phyloP scores from a whole-genome alignment of 2,888 invertebrate species.

The Drosophila seclusa region DNA sequence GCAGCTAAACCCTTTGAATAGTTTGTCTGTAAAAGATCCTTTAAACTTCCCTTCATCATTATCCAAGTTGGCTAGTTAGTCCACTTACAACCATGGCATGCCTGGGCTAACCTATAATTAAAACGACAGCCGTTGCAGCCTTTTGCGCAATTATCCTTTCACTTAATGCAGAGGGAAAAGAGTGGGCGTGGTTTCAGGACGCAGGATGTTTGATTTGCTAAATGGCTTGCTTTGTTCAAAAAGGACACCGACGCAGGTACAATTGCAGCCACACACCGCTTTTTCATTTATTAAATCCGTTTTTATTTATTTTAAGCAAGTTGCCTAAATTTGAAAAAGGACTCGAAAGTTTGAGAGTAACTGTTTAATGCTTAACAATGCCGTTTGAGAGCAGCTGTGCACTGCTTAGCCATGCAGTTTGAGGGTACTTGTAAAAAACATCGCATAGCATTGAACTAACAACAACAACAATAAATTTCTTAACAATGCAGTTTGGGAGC shows the following conservation, averaged over 20 bases:
- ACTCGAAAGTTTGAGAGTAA: background rate
- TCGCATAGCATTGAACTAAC: background rate
- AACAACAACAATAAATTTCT: background rate
- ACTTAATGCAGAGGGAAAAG: conserved; percentile 1
- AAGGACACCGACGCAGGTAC: conserved; percentile 1
- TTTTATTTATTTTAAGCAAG: background rate
- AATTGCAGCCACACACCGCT: background rate
- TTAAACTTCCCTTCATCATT: background rate
- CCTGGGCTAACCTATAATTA: conserved; percentile 44
- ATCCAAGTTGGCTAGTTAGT: conserved; percentile 13
- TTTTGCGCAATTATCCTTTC: conserved; percentile 47
- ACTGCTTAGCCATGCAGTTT: conserved; percentile 9
- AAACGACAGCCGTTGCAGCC: conserved; percentile 37
- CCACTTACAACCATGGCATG: conserved; percentile 9
- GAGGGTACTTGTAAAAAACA: background rate
- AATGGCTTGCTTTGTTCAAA: conserved; percentile 8
- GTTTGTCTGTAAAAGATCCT: background rate
- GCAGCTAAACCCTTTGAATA: conserved; percentile 33
- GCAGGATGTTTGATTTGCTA: conserved; percentile 80
- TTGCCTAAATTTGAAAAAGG: background rate
- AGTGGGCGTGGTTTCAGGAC: conserved; percentile 64
- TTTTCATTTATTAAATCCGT: background rate
- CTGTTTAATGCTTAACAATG: conserved; percentile 1
- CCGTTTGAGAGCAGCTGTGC: conserved; percentile 10
- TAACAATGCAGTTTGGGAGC: background rate